Evolutionary conservation across 2,888 invertebrate genomes (phyloP), one percentile per base, ranked within the genome.

Genomic region (Smittia sp.): DNA sequence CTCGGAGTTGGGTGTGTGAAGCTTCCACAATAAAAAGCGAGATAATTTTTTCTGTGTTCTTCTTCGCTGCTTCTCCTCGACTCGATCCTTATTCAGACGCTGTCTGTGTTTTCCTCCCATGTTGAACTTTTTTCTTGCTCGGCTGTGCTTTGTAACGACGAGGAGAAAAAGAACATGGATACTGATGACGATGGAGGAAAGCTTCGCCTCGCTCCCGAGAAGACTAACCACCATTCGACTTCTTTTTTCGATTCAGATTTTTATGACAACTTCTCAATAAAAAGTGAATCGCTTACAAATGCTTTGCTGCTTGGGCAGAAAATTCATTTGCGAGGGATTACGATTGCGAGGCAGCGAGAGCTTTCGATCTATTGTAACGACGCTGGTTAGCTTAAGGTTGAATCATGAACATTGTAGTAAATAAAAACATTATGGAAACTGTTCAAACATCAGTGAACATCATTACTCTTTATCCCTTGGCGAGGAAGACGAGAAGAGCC

Each of bases 371-470:
- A 58, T 58, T 58, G 18, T 58, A 58, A 58, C 58, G 7, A 58
- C 22, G 6, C 58, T 58, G 58, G 58, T 18, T 13, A 58, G 58
- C 58, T 58, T 58, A 58, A 58, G 58, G 58, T 58, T 58, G n/a
- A 18, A 58, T 58, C 13, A 58, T 18, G n/a, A 58, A 58, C 58
- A 58, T 58, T 22, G 58, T 58, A 58, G 58, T 58, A 58, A 58
- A 58, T 58, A 58, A 58, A 58, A 58, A 63, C 27, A 27, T 63
- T 63, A 63, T 63, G 63, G 63, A 63, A 63, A 63, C 63, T 63
- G 63, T 63, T 63, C 27, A 63, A 63, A 63, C 63, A 63, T 63
- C 63, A 63, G 63, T 63, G 63, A 63, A 63, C 63, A 63, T 63
- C 27, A 63, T 63, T 63, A 63, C 63, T 63, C 22, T 24, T 27